Conservation (phyloP, 2,888 invertebrate species). For the Ectropis crepuscularia region DNA sequence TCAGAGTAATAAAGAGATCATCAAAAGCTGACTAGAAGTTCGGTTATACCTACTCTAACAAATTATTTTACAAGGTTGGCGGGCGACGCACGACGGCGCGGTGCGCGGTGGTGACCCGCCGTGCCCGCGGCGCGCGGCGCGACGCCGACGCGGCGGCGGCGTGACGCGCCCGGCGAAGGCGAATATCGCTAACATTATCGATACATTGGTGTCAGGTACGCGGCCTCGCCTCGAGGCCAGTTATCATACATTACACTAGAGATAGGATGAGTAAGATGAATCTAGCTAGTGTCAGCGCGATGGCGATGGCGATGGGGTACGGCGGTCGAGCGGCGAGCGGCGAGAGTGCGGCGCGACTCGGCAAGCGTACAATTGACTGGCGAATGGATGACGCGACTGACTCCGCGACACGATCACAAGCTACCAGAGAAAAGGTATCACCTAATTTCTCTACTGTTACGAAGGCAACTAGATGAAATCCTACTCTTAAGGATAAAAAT, state of each 20-base stretch:
- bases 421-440: slow-evolving; percentile 80
- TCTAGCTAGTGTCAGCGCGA: slow-evolving; percentile 73
- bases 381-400: slow-evolving; percentile 63
- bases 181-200: slow-evolving; percentile 53
- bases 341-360: slow-evolving; percentile 49
- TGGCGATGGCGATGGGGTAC: slow-evolving; percentile 49
- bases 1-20: slow-evolving; percentile 77
- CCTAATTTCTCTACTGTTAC: slow-evolving; percentile 82
- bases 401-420: slow-evolving; percentile 67
- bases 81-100: slow-evolving; percentile 26
- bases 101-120: slow-evolving; percentile 16
- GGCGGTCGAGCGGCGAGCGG: slow-evolving; percentile 22
- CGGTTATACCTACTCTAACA: slow-evolving; percentile 77
- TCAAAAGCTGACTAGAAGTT: slow-evolving; percentile 83
- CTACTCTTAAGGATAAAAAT: slow-evolving; percentile 84
- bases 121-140: slow-evolving; percentile 26
- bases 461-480: slow-evolving; percentile 84
- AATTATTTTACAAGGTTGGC: slow-evolving; percentile 58
- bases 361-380: slow-evolving; percentile 76
- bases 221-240: slow-evolving; percentile 68
- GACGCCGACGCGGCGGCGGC: slow-evolving; percentile 49
- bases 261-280: slow-evolving; percentile 63
- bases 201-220: slow-evolving; percentile 80
- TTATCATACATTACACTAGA: slow-evolving; percentile 63
- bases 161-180: slow-evolving; percentile 50